These are phyloP conservation scores for Cyanoliseus patagonus DNA, from an alignment of 2,113 vertebrate species.

Conservation along the genomic window DNA sequence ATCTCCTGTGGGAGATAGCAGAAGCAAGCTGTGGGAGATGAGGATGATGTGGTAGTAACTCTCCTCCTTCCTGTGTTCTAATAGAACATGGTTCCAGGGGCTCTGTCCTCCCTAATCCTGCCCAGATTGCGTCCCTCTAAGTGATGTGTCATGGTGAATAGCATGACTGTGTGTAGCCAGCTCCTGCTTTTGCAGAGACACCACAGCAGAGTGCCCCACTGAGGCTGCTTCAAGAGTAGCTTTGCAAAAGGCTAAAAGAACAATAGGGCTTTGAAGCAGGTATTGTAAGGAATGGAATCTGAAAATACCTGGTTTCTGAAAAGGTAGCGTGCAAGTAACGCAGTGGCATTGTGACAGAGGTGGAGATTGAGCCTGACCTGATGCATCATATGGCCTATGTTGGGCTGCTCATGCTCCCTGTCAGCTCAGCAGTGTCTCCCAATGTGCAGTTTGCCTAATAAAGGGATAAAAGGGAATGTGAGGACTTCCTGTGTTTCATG, in stretches of 20 bases:
- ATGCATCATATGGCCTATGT: neutral
- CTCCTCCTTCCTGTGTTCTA: neutral
- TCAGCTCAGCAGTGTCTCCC: neutral
- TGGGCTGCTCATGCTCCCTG: neutral
- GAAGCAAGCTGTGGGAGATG: neutral
- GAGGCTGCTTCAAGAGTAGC: neutral
- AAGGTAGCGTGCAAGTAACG: accelerated
- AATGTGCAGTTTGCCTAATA: neutral
- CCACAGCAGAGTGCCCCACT: neutral
- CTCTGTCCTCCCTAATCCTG: neutral
- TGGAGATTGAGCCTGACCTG: neutral
- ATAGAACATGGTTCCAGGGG: neutral
- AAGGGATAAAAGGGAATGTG: accelerated
- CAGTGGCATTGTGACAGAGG: accelerated
- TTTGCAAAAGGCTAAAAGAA: neutral
- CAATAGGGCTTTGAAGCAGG: neutral
- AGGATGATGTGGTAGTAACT: neutral
- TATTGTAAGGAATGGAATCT: neutral
- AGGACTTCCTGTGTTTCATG: neutral
- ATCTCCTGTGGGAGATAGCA: neutral
- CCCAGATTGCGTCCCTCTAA: neutral
- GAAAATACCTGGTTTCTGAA: neutral
- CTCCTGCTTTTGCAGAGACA: neutral
- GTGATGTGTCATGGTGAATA: neutral
- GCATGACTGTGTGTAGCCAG: neutral